These are phyloP conservation scores for Dicyrtomina minuta DNA, from an alignment of 2,888 invertebrate genomes.

Conservation along the genomic window DNA sequence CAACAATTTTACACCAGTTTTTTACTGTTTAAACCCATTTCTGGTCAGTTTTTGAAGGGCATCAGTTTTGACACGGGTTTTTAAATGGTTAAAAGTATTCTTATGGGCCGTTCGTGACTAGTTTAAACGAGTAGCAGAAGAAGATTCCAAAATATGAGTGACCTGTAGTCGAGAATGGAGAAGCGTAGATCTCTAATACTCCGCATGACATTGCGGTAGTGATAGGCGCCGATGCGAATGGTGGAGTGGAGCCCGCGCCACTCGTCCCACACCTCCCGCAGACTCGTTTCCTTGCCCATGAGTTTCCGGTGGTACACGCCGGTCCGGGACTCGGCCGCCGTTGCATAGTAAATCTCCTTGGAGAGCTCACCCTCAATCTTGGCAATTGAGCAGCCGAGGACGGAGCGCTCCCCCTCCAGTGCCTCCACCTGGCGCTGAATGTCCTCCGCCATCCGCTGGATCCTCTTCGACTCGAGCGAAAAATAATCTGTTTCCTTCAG, in stretches of 20 bases:
- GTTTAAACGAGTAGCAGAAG: background rate
- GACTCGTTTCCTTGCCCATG: slow-evolving; percentile 39
- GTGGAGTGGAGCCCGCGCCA: slow-evolving; percentile 48
- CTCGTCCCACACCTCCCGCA: slow-evolving; percentile 35
- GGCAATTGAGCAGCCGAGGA: slow-evolving; percentile 42
- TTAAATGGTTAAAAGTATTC: background rate
- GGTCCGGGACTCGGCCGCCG: slow-evolving; percentile 38
- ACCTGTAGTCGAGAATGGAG: background rate
- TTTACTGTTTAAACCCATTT: no score
- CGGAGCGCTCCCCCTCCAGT: slow-evolving; percentile 46
- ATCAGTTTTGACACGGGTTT: no score
- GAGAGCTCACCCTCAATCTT: slow-evolving; percentile 44
- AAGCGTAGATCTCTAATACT: background rate
- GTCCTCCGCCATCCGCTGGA: slow-evolving; percentile 44
- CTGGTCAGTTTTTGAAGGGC: no score
- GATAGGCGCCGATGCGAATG: slow-evolving; percentile 49
- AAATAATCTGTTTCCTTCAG: slow-evolving; percentile 44
- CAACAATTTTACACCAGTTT: no score
- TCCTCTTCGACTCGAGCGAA: slow-evolving; percentile 39
- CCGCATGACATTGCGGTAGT: slow-evolving; percentile 32
- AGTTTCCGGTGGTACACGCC: slow-evolving; percentile 39
- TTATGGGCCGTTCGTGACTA: background rate
- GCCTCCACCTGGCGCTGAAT: slow-evolving; percentile 41
- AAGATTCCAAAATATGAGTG: no score
- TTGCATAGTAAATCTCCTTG: slow-evolving; percentile 43